Base-by-base conservation (phyloP, 2,888 invertebrate species). In the Melipona beecheii region DNA sequence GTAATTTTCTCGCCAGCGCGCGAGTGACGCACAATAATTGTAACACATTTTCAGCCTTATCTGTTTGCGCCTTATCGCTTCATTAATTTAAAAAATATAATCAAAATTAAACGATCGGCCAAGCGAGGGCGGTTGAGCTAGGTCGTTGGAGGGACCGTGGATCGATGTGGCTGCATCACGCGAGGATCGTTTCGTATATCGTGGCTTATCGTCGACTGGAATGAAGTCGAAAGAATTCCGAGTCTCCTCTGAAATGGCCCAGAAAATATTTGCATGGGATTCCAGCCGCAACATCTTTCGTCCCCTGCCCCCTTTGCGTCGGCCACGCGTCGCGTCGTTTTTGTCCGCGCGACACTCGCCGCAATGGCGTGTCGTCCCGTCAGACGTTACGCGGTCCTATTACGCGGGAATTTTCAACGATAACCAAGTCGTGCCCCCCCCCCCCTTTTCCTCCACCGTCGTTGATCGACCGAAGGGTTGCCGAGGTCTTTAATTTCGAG, bases 141-240 rank as follows among this genome's bases (percentile, higher is more conserved):
- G 65, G 50, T 79, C 62, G 75, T 58, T 49, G 54, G 6, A 19
- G 11, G 58, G 21, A 43, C 43, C n/a, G n/a, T 68, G 66, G 68
- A 84, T 84, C 81, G 81, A 84, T 84, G 85, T 21, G 69, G 11
- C n/a, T 24, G 31, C 50, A 74, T 88, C 89, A 87, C 85, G 87
- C 89, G 71, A 88, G 54, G 68, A 66, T 64, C 80, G 78, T 78
- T 85, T 78, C 60, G 64, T 58, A 66, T 77, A 81, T 68, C 80
- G 79, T 70, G 72, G 78, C 82, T 89, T 87, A 88, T 88, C 89
- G 80, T 56, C 24, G 24, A 21, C 19, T 68, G 75, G 84, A 87
- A 88, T 76, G 78, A 78, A 79, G 80, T 52, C 74, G 72, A 74
- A 78, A 77, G 83, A 87, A 87, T 87, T 77, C 74, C 31, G 69